phyloP scores from a whole-genome alignment of 2,888 invertebrate species.

The Ceramica pisi region DNA sequence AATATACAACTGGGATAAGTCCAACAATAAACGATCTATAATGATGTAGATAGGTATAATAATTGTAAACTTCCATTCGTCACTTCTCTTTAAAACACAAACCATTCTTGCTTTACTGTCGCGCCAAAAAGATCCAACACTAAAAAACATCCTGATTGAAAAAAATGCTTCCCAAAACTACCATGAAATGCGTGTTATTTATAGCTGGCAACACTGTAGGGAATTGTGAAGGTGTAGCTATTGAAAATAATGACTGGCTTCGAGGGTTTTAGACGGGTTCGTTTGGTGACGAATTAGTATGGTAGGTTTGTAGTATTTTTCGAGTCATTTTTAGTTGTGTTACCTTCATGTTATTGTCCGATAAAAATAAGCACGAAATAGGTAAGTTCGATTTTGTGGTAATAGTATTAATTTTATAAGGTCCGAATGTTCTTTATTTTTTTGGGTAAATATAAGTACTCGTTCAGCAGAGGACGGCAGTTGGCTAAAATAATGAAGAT shows the following conservation, averaged over 20 bases:
- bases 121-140: background rate
- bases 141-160: constrained; percentile 47
- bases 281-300: constrained; percentile 28
- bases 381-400: background rate
- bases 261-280: constrained; percentile 22
- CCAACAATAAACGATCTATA: no score
- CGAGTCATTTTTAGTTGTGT: background rate
- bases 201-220: constrained; percentile 52
- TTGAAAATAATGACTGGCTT: constrained; percentile 58
- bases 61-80: no score
- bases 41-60: no score
- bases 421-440: no score
- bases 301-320: background rate
- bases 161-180: constrained; percentile 59
- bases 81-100: no score
- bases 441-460: no score
- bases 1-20: no score
- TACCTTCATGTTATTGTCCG: background rate
- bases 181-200: constrained; percentile 50
- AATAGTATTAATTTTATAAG: no score
- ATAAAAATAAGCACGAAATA: background rate
- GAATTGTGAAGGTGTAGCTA: constrained; percentile 42
- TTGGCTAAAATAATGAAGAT: no score
- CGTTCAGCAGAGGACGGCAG: no score
- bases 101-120: background rate